Evolutionary conservation across 2,888 invertebrate species (phyloP), one percentile per base, ranked within the genome.

Genomic region (Abscondita cerata): DNA sequence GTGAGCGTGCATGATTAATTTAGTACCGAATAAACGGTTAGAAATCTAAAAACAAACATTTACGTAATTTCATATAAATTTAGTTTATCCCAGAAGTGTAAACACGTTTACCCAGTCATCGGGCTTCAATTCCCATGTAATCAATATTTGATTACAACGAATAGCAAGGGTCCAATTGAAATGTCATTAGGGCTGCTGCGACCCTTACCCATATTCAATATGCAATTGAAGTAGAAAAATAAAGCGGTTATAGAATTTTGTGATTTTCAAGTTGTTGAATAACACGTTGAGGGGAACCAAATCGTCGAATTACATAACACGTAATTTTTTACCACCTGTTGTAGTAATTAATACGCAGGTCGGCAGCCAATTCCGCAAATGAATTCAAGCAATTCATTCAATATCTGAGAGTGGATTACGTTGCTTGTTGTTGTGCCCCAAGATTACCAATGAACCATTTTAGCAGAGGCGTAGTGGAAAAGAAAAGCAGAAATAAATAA

Each of bases 341-440:
- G 68, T 65, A 62, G 66, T 67, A 72, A 72, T 72, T 70, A 72
- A 70, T 69, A 68, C 67, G 59, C 64, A 63, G 60, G 66, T 55
- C 66, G 68, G 62, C 66, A 67, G 66, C 69, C 72, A 70, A 71
- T 72, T 73, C 65, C 67, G 64, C 66, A 70, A 73, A 72, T 71
- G 69, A 69, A 70, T 70, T 69, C 68, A 65, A 63, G 67, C 68
- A 68, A 67, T 65, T 68, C 65, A 70, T 72, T 68, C 69, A 71
- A 71, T 73, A 72, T 68, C 68, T 54, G 63, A 52, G 64, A 70
- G 67, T 68, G 60, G 65, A 65, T 62, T 63, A 65, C 59, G 57
- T 46, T 54, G 59, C 51, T 52, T 53, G 52, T 55, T 60, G 66
- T 56, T 61, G 36, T 61, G 61, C 65, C 53, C 47, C 41, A 59